Conservation (phyloP, 2,888 invertebrate species). For the Eupithecia subfuscata region DNA sequence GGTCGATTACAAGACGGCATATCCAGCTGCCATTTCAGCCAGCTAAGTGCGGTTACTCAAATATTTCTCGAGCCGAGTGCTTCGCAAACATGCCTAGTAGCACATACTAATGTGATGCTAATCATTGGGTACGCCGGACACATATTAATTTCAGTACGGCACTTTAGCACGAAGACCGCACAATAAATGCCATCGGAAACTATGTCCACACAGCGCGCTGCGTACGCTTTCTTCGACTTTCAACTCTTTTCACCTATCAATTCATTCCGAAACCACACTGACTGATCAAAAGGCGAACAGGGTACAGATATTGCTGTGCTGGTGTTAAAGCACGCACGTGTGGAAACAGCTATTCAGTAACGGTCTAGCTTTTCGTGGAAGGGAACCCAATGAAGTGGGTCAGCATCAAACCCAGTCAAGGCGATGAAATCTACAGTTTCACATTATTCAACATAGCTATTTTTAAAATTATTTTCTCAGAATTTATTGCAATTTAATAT, state of each 20-base stretch:
- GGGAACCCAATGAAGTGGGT: conserved; percentile 53
- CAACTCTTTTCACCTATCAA: neutral
- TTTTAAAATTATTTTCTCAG: neutral
- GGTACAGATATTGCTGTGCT: neutral
- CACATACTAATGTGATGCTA: conserved; percentile 80
- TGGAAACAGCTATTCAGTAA: conserved; percentile 31
- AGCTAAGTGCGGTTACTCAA: conserved; percentile 68
- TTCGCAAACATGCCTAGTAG: conserved; percentile 68
- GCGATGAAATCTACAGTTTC: neutral
- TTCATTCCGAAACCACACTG: neutral
- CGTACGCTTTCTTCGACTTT: conserved; percentile 7
- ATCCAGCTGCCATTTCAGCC: conserved; percentile 53
- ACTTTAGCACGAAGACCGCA: conserved; percentile 63
- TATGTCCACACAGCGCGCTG: conserved; percentile 38
- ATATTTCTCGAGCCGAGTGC: conserved; percentile 70
- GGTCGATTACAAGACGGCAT: conserved; percentile 49
- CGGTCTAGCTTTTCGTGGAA: conserved; percentile 63
- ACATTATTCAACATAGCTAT: too few species aligned
- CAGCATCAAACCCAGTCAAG: conserved; percentile 36
- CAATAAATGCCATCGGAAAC: conserved; percentile 64
- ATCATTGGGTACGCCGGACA: conserved; percentile 70
- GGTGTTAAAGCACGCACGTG: neutral
- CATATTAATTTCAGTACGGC: conserved; percentile 79
- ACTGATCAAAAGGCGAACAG: neutral
- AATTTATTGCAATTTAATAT: neutral